Evolutionary conservation across 2,888 invertebrate genomes (phyloP), one percentile per base, ranked within the genome.

Genomic region (Marasmarcha lunaedactyla): DNA sequence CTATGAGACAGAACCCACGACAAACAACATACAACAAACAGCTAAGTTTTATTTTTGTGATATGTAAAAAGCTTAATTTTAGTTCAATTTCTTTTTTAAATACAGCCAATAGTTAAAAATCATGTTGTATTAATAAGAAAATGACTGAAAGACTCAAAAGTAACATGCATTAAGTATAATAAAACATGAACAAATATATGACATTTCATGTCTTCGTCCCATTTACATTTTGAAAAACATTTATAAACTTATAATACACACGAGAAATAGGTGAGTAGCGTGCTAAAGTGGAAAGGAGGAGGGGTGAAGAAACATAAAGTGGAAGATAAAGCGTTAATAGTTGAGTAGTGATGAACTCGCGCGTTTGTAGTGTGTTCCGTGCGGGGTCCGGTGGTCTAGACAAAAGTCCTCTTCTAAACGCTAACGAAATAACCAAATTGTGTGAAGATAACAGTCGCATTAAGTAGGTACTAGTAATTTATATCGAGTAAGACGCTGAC

Each of bases 281-380:
- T 79, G 78, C 78, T 63, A 50, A 55, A 70, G 65, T 69, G 61
- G 58, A 61, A 46, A 68, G 78, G 76, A 72, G 54, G 52, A 67
- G 76, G 71, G 63, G 72, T 72, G 76, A 71, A 64, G 67, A 72
- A 72, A 71, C 61, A 70, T 20, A 67, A 57, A 67, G 61, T 63
- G 76, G 71, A 71, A 71, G 74, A 67, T 60, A 56, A 76, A 77
- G 77, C 60, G 67, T 74, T 79, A 71, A 69, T 64, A 76, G 79
- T 77, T 73, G 71, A 78, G 78, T 78, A 66, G 76, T 74, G 65
- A 77, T 74, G 77, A 72, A 66, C 68, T 66, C 70, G 69, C 71
- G 69, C 57, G 65, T 64, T 62, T 71, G 69, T 66, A 68, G 68
- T 57, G 81, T 83, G 81, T 81, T 81, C 81, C 81, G 81, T 81